These are phyloP conservation scores for Chrysolina haemoptera DNA, from an alignment of 2,888 invertebrate genomes.

Conservation along the genomic window DNA sequence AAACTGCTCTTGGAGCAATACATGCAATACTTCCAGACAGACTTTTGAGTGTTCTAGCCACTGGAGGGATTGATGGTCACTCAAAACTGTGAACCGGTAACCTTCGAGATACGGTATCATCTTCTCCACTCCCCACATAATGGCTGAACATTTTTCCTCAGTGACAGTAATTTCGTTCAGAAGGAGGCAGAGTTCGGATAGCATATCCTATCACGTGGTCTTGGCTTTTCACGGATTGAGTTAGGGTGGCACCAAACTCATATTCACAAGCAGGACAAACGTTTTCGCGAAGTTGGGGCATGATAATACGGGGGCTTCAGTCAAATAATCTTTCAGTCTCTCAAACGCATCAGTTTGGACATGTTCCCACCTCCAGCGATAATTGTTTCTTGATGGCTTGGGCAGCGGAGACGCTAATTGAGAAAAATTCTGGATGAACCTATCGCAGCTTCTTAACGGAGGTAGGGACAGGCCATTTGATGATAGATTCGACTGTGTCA, in stretches of 20 bases:
- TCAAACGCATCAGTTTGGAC: slow-evolving; percentile 22
- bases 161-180: slow-evolving; percentile 46
- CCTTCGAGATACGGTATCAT: slow-evolving; percentile 44
- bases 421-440: too few relatives aligned
- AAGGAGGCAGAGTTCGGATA: slow-evolving; percentile 41
- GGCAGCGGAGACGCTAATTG: too few relatives aligned
- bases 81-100: slow-evolving; percentile 50
- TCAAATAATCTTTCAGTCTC: slow-evolving; percentile 1
- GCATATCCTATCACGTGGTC: slow-evolving; percentile 50
- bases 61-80: too few relatives aligned
- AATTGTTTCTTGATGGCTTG: too few relatives aligned
- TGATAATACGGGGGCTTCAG: slow-evolving; percentile 31
- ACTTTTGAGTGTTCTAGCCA: slow-evolving; percentile 43
- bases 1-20: slow-evolving; percentile 33
- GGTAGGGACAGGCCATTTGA: too few relatives aligned
- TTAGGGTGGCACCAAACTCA: slow-evolving; percentile 52
- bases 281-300: slow-evolving; percentile 46
- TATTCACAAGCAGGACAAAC: slow-evolving; percentile 48
- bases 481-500: too few relatives aligned
- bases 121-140: slow-evolving; percentile 54
- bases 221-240: slow-evolving; percentile 40
- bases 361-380: too few relatives aligned
- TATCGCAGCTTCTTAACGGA: too few relatives aligned
- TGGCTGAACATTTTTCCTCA: slow-evolving; percentile 56
- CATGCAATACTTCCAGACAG: slow-evolving; percentile 29